Evolutionary conservation across 2,888 invertebrate genomes (phyloP), one percentile per base, ranked within the genome.

Genomic region (Stenichneumon culpator): DNA sequence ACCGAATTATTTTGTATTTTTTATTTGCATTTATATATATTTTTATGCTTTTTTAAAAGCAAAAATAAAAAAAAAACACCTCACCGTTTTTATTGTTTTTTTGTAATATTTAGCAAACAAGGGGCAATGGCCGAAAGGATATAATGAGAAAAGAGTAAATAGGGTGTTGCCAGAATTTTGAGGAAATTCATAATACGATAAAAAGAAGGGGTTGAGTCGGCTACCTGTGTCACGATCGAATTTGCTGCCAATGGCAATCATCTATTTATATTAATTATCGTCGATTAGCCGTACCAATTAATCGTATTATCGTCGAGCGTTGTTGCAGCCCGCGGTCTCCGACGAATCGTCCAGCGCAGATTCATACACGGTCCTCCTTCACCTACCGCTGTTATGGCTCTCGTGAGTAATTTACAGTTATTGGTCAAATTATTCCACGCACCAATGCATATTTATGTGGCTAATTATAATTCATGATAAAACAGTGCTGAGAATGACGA

Each of bases 261-360:
- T 93, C 93, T 93, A 93, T 93, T 94, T 93, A 93, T 93, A 94
- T 94, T 93, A 93, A 93, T 93, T 93, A 93, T 93, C 93, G 93
- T 90, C 93, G 93, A 93, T 93, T 93, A 93, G 93, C 93, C 80
- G 93, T 93, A 92, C 91, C 93, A 92, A 93, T 93, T 93, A 93
- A 93, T 93, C 93, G 93, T 90, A 93, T 93, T 93, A 93, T 92
- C 92, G 91, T 91, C 87, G 91, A 88, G 88, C 88, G 80, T 52
- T 70, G 75, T 47, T 25, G 60, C 75, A 77, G 16, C 44, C 65
- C 52, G 60, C 69, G 81, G 69, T 69, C 81, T 84, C 77, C 74
- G 74, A 79, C 75, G 82, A 70, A 75, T 63, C 78, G 78, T 70
- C 52, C 78, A 65, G 52, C 73, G 63, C 16, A 80, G 47, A 74